These are phyloP conservation scores for Brachyptera putata DNA, from an alignment of 2,888 invertebrate genomes.

Conservation along the genomic window DNA sequence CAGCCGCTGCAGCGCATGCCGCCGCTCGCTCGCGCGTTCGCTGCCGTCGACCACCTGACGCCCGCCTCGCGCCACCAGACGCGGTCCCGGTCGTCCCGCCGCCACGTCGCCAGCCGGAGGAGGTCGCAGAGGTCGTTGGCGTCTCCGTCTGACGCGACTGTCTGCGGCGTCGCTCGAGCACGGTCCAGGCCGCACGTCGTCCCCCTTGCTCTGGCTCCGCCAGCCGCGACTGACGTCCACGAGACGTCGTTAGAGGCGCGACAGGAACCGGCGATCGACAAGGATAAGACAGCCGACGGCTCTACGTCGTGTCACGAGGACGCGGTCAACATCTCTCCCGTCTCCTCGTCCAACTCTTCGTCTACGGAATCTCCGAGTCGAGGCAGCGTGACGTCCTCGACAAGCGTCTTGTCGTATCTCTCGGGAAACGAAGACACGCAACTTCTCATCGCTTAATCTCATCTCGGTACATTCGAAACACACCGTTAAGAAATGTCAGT, in stretches of 20 bases:
- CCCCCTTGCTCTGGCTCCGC: too few species aligned
- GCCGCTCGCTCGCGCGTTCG: background rate
- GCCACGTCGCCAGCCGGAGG: slow-evolving; percentile 7
- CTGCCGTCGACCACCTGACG: background rate
- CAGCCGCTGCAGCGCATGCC: slow-evolving; percentile 26
- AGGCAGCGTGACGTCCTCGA: slow-evolving; percentile 37
- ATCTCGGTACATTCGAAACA: too few species aligned
- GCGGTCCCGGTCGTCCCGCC: background rate
- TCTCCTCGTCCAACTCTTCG: slow-evolving; percentile 25
- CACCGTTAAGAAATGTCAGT: too few species aligned
- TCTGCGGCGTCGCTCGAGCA: background rate
- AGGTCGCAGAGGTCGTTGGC: background rate
- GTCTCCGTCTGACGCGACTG: background rate
- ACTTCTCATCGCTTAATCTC: slow-evolving; percentile 20
- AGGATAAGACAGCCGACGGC: background rate
- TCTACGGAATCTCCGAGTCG: slow-evolving; percentile 35
- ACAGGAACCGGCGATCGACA: background rate
- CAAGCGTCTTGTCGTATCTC: slow-evolving; percentile 29
- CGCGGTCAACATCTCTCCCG: background rate
- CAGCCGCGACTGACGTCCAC: background rate
- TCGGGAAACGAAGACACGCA: slow-evolving; percentile 28
- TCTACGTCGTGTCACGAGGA: background rate
- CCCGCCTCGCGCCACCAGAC: background rate
- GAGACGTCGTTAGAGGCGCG: background rate
- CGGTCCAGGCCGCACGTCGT: background rate